Evolutionary conservation across 2,113 vertebrate species (phyloP).

Genomic region (Sapajus apella): DNA sequence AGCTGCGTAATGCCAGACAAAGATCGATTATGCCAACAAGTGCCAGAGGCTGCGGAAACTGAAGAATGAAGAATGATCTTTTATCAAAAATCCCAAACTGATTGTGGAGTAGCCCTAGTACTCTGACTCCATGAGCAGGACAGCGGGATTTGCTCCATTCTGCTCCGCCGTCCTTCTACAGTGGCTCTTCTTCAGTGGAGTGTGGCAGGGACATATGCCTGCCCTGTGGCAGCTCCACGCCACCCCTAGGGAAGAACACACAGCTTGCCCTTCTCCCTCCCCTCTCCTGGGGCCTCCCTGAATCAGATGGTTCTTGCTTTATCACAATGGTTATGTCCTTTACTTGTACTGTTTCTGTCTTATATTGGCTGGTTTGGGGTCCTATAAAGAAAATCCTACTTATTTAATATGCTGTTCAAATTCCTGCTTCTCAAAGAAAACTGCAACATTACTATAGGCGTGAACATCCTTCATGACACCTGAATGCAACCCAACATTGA

Average conservation of each 20-base stretch:
- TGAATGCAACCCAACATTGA: neutral
- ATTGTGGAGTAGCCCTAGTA: neutral
- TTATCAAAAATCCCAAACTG: neutral
- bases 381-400: neutral
- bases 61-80: neutral
- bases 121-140: neutral
- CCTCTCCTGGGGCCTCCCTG: neutral
- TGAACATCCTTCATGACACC: neutral
- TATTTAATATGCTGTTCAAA: neutral
- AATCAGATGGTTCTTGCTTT: neutral
- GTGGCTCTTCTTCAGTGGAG: neutral
- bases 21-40: rapidly evolving
- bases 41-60: neutral
- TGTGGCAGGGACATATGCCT: neutral
- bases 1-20: neutral
- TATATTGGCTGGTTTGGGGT: neutral
- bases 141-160: neutral
- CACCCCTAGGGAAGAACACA: no score
- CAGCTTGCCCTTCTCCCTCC: rapidly evolving
- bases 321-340: neutral
- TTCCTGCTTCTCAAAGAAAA: neutral
- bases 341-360: neutral
- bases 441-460: neutral
- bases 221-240: rapidly evolving
- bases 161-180: rapidly evolving